Conservation (phyloP, 2,888 invertebrate genomes). For the Griposia aprilina region DNA sequence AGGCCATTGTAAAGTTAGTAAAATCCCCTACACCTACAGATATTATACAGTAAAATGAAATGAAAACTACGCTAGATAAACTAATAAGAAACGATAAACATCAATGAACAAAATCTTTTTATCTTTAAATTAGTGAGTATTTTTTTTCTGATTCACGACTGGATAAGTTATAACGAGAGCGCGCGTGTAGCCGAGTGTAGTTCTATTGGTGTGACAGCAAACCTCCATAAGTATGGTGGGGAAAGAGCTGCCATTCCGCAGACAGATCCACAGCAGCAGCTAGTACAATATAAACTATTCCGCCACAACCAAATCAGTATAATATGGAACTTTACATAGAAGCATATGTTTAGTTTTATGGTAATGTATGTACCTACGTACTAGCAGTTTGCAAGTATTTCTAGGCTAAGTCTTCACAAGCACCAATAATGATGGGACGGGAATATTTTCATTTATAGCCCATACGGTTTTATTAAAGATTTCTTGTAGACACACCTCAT, state of each 20-base stretch:
- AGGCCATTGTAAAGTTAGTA: too few relatives aligned
- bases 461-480: conserved; percentile 53
- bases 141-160: too few relatives aligned
- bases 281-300: not conserved
- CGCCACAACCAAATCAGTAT: conserved; percentile 15
- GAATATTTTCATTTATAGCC: conserved; percentile 56
- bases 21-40: not conserved
- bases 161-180: too few relatives aligned
- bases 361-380: not conserved
- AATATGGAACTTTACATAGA: not conserved
- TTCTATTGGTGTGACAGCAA: too few relatives aligned
- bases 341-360: not conserved
- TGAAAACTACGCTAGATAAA: too few relatives aligned
- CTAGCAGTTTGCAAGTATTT: conserved; percentile 5
- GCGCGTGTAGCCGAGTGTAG: too few relatives aligned
- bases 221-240: too few relatives aligned
- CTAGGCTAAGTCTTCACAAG: conserved; percentile 21
- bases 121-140: too few relatives aligned
- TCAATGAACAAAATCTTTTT: too few relatives aligned
- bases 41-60: not conserved
- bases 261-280: too few relatives aligned
- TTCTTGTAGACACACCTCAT: conserved; percentile 45
- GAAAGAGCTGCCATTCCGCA: not conserved
- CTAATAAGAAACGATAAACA: too few relatives aligned
- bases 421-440: conserved; percentile 28